A percentile compares a stretch with the other conserved stretches of the same genome.
These are phyloP conservation scores for Mustela lutreola DNA, from an alignment of 2,113 vertebrate genomes.

Conservation along the genomic window DNA sequence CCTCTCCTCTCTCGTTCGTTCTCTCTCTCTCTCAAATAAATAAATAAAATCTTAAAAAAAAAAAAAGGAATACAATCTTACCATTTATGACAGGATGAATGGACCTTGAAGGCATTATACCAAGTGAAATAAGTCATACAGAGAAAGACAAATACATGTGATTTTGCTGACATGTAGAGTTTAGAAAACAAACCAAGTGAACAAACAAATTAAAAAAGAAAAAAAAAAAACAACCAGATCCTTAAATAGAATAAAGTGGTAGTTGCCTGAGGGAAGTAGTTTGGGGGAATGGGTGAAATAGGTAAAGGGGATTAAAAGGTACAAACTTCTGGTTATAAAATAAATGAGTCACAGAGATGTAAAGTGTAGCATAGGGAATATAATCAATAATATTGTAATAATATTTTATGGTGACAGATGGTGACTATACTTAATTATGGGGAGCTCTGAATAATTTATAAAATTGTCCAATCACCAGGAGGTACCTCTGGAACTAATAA, in stretches of 20 bases:
- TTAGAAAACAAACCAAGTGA: background rate
- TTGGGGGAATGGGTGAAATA: background rate
- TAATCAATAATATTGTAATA: background rate
- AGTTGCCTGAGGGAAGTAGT: background rate
- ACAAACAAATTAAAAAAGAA: background rate
- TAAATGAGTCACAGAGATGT: background rate
- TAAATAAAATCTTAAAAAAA: too few relatives aligned
- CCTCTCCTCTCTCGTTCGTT: too few relatives aligned
- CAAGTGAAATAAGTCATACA: background rate
- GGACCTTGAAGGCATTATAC: background rate
- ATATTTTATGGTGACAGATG: background rate
- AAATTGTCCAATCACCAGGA: background rate
- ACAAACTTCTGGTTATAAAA: background rate
- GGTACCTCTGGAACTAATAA: background rate
- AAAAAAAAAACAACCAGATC: background rate
- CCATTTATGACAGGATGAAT: background rate
- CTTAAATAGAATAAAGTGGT: background rate
- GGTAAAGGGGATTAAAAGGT: background rate
- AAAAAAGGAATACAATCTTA: background rate
- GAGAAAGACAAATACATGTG: background rate
- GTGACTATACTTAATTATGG: background rate
- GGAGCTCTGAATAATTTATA: background rate
- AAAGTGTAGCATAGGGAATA: background rate
- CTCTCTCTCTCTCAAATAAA: too few relatives aligned
- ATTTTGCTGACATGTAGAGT: background rate